Evolutionary conservation across 2,797 vertebrate species (phyloP).

Genomic region (Euthynnus affinis): DNA sequence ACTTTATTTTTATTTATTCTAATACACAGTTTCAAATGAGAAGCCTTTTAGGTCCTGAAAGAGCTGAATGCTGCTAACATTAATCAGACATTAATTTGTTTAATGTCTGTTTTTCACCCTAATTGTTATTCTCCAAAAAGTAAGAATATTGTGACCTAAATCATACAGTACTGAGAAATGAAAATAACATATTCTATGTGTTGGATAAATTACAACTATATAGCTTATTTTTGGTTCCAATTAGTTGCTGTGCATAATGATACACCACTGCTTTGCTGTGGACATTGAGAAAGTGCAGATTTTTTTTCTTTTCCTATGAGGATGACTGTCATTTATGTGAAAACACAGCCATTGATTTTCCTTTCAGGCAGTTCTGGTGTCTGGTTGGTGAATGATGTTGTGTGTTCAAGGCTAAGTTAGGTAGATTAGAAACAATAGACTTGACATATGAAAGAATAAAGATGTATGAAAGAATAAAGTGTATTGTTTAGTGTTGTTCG

Average conservation of each 20-base stretch:
- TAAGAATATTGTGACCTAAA: not conserved
- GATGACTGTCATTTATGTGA: not conserved
- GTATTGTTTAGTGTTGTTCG: not conserved
- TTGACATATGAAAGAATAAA: not conserved
- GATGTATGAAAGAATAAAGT: not conserved
- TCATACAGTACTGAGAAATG: not conserved
- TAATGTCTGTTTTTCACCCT: not conserved
- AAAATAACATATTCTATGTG: not conserved
- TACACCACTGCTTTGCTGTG: not conserved
- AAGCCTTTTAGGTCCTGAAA: not conserved
- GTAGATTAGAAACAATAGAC: not conserved
- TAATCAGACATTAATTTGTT: not conserved
- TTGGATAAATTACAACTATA: not conserved
- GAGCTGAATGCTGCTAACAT: not conserved
- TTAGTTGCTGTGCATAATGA: not conserved
- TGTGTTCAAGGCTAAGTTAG: not conserved
- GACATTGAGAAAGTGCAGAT: not conserved
- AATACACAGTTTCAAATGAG: conserved; percentile 8
- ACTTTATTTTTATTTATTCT: conserved; percentile 2
- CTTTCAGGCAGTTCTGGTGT: not conserved
- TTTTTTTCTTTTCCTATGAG: not conserved
- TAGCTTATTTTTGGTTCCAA: not conserved
- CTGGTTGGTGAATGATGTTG: not conserved
- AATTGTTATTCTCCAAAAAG: not conserved
- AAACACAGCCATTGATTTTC: not conserved